A percentile compares a stretch with the other conserved stretches of the same genome.
Conservation (phyloP, 2,113 vertebrate species). For the Python bivittatus region DNA sequence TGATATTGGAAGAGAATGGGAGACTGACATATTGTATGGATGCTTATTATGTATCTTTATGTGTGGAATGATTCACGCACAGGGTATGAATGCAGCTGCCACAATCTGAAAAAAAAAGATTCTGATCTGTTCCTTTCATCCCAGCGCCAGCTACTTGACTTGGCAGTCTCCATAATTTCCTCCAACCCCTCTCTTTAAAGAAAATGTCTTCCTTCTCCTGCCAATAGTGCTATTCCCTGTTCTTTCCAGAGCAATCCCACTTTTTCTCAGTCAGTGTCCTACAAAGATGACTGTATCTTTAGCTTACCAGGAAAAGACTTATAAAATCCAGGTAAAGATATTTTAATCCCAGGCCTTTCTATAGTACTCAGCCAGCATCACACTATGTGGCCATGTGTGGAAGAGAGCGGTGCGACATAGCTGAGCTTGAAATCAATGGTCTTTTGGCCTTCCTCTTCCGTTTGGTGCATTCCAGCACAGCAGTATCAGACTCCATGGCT, state of each 20-base stretch:
- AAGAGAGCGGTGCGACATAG: background rate
- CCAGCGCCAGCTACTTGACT: background rate
- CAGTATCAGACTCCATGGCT: no score
- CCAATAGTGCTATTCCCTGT: background rate
- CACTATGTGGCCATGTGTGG: background rate
- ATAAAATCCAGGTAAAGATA: no score
- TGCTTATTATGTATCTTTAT: background rate
- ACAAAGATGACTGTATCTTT: no score
- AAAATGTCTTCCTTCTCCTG: background rate
- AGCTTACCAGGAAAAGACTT: no score
- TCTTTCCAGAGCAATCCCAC: background rate
- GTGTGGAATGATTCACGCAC: background rate
- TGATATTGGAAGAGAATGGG: background rate
- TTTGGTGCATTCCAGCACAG: background rate
- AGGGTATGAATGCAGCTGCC: background rate
- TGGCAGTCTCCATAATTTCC: background rate
- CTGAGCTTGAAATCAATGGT: background rate
- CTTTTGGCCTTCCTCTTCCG: background rate
- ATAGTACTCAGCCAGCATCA: background rate
- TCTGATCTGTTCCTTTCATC: background rate
- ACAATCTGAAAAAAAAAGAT: background rate
- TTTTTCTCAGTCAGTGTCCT: no score
- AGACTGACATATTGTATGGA: background rate
- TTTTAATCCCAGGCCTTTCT: no score
- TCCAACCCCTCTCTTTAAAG: background rate